These are phyloP conservation scores for Apodemia mormo DNA, from an alignment of 2,888 invertebrate genomes.

Conservation along the genomic window DNA sequence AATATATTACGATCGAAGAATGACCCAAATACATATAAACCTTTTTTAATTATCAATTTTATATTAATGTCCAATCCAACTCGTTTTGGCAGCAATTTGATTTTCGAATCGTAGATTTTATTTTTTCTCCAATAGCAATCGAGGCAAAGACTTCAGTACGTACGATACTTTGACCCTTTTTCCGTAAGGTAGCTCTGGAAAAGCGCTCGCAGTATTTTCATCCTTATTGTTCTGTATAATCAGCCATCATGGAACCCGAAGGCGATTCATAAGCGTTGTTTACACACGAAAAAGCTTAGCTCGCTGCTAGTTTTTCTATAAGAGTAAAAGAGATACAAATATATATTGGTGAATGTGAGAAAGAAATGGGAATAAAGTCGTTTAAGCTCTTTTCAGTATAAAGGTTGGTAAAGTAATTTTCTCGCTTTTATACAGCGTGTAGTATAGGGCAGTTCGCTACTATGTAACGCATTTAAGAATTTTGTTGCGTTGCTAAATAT, in stretches of 20 bases:
- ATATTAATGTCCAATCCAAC: constrained; percentile 55
- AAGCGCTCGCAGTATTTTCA: constrained; percentile 64
- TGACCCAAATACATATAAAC: no score
- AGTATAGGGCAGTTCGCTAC: constrained; percentile 50
- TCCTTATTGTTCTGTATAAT: constrained; percentile 78
- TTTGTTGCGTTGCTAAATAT: constrained; percentile 40
- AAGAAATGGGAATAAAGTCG: constrained; percentile 51
- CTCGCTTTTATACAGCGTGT: constrained; percentile 71
- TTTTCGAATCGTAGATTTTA: constrained; percentile 76
- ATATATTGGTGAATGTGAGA: constrained; percentile 42
- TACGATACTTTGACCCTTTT: constrained; percentile 55
- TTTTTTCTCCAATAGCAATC: constrained; percentile 78
- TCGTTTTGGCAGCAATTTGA: constrained; percentile 79
- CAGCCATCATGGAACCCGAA: constrained; percentile 79
- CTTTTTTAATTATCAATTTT: no score
- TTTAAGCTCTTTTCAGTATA: constrained; percentile 56
- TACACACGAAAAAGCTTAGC: constrained; percentile 62
- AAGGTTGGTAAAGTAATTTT: constrained; percentile 69
- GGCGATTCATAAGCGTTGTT: constrained; percentile 65
- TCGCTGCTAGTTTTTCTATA: constrained; percentile 57
- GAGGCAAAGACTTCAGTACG: constrained; percentile 69
- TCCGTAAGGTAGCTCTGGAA: constrained; percentile 45
- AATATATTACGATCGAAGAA: no score
- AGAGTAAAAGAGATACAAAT: constrained; percentile 48
- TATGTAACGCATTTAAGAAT: constrained; percentile 50